Evolutionary conservation across 2,113 vertebrate genomes (phyloP).

Genomic region (Corythaeola cristata): DNA sequence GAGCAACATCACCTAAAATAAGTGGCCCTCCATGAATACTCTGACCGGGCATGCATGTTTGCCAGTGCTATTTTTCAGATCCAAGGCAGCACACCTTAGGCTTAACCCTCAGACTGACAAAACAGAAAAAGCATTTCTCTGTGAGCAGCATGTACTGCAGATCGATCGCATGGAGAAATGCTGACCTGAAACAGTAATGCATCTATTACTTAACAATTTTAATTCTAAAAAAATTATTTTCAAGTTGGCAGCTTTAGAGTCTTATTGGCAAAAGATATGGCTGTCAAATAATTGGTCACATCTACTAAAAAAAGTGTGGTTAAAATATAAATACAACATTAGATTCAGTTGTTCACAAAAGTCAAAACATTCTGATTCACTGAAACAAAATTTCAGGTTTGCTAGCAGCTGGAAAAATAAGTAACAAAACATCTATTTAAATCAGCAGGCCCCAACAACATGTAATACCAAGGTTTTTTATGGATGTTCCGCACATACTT

Average conservation of each 20-base stretch:
- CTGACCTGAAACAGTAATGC: neutral
- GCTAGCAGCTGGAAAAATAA: neutral
- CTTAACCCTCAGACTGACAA: neutral
- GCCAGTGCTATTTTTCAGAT: neutral
- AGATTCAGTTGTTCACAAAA: neutral
- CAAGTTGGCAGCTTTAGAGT: neutral
- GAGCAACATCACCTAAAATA: neutral
- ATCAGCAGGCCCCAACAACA: neutral
- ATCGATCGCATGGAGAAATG: neutral
- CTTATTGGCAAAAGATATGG: neutral
- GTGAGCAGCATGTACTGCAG: neutral
- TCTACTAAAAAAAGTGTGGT: neutral
- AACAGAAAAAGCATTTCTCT: neutral
- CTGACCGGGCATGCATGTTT: neutral
- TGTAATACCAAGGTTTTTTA: neutral
- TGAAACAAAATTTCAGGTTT: neutral
- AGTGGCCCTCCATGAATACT: neutral
- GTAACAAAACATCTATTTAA: neutral
- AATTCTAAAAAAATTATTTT: neutral
- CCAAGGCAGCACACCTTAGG: neutral
- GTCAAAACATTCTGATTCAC: neutral
- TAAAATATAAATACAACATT: neutral
- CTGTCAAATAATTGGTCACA: neutral
- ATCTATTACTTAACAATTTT: neutral
- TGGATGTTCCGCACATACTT: conserved; percentile 65